Evolutionary conservation across 2,888 invertebrate species (phyloP).

Genomic region (Abrostola triplasia): DNA sequence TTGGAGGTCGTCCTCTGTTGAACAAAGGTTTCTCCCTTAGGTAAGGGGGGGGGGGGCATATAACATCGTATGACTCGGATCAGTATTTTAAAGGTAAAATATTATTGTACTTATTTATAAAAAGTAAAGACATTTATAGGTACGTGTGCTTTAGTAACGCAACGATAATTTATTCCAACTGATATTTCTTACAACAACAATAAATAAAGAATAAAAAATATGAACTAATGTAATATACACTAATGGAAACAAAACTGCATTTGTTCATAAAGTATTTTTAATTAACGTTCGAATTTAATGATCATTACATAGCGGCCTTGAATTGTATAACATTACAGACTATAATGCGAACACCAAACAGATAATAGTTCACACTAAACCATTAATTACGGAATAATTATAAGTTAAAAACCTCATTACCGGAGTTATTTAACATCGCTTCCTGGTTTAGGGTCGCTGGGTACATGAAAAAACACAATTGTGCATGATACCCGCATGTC

Average conservation of each 20-base stretch:
- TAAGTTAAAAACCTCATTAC: conserved; percentile 49
- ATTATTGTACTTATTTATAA: no score
- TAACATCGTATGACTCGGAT: no score
- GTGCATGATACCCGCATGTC: conserved; percentile 24
- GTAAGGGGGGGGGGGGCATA: no score
- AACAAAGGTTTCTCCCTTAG: no score
- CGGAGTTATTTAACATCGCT: conserved; percentile 36
- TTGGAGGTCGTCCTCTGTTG: no score
- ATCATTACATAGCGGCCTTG: conserved; percentile 43
- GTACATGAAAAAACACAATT: conserved; percentile 21
- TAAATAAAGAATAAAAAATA: not conserved
- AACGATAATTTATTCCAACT: no score
- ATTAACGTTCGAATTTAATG: conserved; percentile 37
- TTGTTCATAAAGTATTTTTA: not conserved
- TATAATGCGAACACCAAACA: conserved; percentile 30
- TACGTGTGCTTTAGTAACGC: no score
- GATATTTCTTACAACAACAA: no score
- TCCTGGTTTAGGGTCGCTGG: conserved; percentile 41
- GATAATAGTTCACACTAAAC: conserved; percentile 26
- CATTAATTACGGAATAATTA: conserved; percentile 52
- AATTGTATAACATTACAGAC: conserved; percentile 36
- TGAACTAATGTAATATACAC: not conserved
- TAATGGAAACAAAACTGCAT: conserved; percentile 15
- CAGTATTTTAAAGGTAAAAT: no score
- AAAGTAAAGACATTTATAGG: no score